Base-by-base conservation (phyloP, 2,113 vertebrate genomes). In the Cinclus cinclus region DNA sequence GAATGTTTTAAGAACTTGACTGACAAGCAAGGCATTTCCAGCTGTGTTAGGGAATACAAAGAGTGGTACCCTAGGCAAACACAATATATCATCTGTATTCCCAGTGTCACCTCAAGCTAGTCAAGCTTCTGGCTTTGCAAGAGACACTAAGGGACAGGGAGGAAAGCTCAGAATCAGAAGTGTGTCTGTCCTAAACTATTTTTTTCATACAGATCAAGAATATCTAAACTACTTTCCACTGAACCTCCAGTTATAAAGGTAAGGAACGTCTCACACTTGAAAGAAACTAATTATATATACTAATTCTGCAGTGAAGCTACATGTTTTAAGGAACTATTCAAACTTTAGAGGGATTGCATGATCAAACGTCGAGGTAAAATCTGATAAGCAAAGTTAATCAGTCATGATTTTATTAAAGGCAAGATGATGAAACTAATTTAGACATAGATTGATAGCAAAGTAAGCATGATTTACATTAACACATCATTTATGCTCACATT, bases 11-110 rank as follows among this genome's bases (percentile, higher is more conserved):
- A 87, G 74, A 85, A 49, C 39, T 94, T 20, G 3, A 74, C 22
- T 68, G 92, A 94, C 52, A 89, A 93, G 65, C 22, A 94, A 91
- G 86, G 87, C 15, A 37, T 49, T 90, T 94, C 52, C 56, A 91
- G n/a, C 59, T 89, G 33, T 68, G 28, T 80, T 83, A 83, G 33
- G 22, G 59, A 94, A 80, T 87, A 87, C 33, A 84, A 87, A 91
- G 16, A 69, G 58, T 64, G 44, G 52, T 84, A 89, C 35, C 25
- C 41, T 49, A 89, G 69, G 87, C 41, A 64, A 82, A 18, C 15
- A 64, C 0, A 0, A 79, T 89, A 53, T 71, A 94, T 86, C 67
- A 88, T 88, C 79, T 83, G 63, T 77, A 90, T 93, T 95, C 63
- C 67, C 55, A 63, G 37, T 69, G 68, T 74, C 71, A 93, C 41